Base-by-base conservation (phyloP, 1,140 invertebrate genomes). In the Drosophila suzukii region DNA sequence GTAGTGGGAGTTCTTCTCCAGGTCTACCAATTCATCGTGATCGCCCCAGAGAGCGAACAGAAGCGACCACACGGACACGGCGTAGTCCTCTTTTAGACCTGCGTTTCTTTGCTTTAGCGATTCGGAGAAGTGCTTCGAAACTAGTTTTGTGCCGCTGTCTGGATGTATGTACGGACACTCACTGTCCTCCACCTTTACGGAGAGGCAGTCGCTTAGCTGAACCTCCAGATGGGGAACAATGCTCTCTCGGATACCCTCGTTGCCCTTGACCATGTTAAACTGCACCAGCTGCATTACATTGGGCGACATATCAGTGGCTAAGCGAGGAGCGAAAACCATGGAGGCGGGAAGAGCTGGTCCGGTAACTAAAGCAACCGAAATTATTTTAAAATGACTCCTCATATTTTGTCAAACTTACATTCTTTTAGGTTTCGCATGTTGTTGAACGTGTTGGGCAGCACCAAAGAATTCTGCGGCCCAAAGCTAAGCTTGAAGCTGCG, bases 21-120 rank as follows among this genome's bases (percentile, higher is more conserved):
- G 62, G 0, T 82, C 86, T 13, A 86, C 76, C 3, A 92, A 53
- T 1, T 94, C 94, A 0, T 94, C 90, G 57, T 95, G 93, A 38
- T 94, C 94, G 4, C 97, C 97, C 97, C 97, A 98, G 2, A 98
- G 94, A 1, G 97, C 96, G 2, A 96, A 94, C 81, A 96, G 96
- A 1, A 98, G 93, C 41, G 95, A 94, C 95, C 96, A 98, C n/a
- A 98, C 95, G 34, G 94, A 94, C 55, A 82, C 93, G 2, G 89
- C 92, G 86, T 94, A 94, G 2, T 71, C 67, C 3, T 92, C 82
- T 3, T 91, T 85, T 4, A 72, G 72, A 46, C 93, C 92, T 17
- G 70, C 65, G 7, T 77, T 71, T 0, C 73, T 78, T 10, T 93
- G 70, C 58, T 93, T 92, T 8, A 93, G 77, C 4, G 94, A 93